phyloP scores from a whole-genome alignment of 2,113 vertebrate species.

The Crotalus helleri region DNA sequence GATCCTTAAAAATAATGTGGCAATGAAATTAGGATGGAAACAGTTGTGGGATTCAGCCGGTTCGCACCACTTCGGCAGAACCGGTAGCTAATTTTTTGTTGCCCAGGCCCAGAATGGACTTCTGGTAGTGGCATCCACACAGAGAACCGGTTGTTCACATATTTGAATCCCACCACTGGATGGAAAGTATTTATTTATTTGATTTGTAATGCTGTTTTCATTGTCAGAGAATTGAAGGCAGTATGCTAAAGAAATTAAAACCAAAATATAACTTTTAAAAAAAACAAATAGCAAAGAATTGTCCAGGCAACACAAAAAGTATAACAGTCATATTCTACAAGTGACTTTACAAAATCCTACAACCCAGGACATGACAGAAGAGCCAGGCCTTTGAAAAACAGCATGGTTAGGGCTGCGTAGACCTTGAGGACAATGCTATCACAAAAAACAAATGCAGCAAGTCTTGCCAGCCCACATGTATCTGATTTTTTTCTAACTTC shows the following conservation, averaged over 20 bases:
- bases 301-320: background rate
- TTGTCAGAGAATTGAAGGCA: background rate
- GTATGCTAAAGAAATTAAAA: background rate
- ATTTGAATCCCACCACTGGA: background rate
- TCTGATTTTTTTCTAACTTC: background rate
- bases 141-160: too few species aligned
- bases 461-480: background rate
- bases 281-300: background rate
- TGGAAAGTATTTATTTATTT: background rate
- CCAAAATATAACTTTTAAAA: background rate
- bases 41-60: too few species aligned
- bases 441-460: background rate
- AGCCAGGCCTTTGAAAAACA: background rate
- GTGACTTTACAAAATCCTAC: background rate
- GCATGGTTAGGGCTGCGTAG: background rate
- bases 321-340: background rate
- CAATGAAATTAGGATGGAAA: background rate
- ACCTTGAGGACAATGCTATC: background rate
- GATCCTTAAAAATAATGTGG: background rate
- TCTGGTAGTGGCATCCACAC: too few species aligned
- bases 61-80: too few species aligned
- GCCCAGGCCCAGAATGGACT: too few species aligned
- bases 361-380: background rate
- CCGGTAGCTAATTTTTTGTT: too few species aligned
- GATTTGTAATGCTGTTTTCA: background rate